Evolutionary conservation across 2,888 invertebrate genomes (phyloP).

Genomic region (Heterodera filipjevi): DNA sequence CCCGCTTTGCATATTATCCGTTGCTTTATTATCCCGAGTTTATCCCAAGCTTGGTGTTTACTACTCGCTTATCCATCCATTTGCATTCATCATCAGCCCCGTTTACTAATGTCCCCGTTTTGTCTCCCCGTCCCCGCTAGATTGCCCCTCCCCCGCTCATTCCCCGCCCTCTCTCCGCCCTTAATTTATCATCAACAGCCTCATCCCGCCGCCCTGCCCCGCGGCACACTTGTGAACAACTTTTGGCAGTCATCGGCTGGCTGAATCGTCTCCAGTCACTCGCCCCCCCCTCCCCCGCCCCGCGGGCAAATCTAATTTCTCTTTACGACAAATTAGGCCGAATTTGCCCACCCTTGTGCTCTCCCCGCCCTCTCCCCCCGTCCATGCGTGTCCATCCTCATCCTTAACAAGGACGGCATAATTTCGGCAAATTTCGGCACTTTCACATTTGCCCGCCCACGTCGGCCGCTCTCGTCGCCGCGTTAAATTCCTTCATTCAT

Average conservation of each 20-base stretch:
- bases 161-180: slow-evolving; percentile 1
- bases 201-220: background rate
- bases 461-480: background rate
- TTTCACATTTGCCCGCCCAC: slow-evolving; percentile 3
- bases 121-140: background rate
- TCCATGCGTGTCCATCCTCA: background rate
- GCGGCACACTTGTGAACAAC: slow-evolving; percentile 13
- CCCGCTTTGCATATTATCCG: too few species aligned
- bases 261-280: background rate
- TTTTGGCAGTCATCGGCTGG: background rate
- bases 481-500: slow-evolving; percentile 20
- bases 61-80: background rate
- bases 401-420: slow-evolving; percentile 11
- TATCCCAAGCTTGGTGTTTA: too few species aligned
- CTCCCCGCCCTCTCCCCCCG: background rate
- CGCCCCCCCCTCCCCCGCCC: background rate
- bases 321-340: slow-evolving; percentile 15
- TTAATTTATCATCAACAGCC: slow-evolving; percentile 19
- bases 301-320: slow-evolving; percentile 25
- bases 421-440: slow-evolving; percentile 19
- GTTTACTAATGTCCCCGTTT: background rate
- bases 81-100: background rate
- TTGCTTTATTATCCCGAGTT: too few species aligned
- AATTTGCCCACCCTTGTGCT: slow-evolving; percentile 15
- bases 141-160: background rate